phyloP scores from a whole-genome alignment of 92 coral and sea anemone species.

The Epizoanthus illoricatus region DNA sequence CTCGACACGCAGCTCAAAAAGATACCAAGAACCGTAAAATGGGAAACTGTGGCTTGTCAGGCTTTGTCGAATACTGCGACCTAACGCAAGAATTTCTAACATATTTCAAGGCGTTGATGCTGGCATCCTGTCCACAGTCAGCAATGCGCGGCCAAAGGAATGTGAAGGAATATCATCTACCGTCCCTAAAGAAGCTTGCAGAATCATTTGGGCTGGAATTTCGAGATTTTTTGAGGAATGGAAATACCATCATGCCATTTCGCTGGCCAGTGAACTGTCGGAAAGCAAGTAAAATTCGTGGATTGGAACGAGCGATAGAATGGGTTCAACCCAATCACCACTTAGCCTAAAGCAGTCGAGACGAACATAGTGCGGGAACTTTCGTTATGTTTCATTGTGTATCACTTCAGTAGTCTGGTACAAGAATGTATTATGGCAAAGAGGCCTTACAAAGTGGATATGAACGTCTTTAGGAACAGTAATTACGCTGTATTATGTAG shows the following conservation, averaged over 20 bases:
- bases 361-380: no score
- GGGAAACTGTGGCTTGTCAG: constrained; percentile 29
- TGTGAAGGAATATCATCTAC: no score
- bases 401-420: no score
- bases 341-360: no score
- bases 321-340: constrained; percentile 11
- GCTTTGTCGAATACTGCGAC: constrained; percentile 54
- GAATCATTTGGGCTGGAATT: constrained; percentile 52
- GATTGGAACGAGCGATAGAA: constrained; percentile 34
- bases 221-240: constrained; percentile 58
- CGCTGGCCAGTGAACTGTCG: constrained; percentile 39
- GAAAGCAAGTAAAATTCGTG: constrained; percentile 8
- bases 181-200: constrained; percentile 44
- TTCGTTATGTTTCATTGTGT: no score
- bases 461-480: no score
- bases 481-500: no score
- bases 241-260: constrained; percentile 4
- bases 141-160: background rate
- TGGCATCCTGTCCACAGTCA: background rate
- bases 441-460: no score
- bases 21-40: constrained; percentile 53
- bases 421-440: no score
- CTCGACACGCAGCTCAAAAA: constrained; percentile 34
- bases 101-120: constrained; percentile 58
- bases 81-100: constrained; percentile 42